Conservation (phyloP, 2,797 vertebrate genomes). For the Hydrophis major region DNA sequence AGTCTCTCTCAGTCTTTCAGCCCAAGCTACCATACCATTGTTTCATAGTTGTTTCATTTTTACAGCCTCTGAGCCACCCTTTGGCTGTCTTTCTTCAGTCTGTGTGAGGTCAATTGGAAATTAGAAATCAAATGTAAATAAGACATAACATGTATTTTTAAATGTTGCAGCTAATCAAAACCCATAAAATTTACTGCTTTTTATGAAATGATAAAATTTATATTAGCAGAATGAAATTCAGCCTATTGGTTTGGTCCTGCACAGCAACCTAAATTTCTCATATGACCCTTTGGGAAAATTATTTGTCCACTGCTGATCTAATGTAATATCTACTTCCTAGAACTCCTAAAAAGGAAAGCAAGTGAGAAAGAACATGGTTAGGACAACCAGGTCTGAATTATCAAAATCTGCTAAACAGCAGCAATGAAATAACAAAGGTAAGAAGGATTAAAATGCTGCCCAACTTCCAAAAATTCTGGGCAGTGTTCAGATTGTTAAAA, state of each 20-base stretch:
- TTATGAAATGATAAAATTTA: not conserved
- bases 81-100: not conserved
- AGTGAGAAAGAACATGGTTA: not conserved
- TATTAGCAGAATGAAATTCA: not conserved
- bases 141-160: not conserved
- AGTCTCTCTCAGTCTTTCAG: not conserved
- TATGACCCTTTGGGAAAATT: not conserved
- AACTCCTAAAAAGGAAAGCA: not conserved
- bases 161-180: not conserved
- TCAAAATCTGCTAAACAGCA: not conserved
- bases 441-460: not conserved
- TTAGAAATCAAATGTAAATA: not conserved
- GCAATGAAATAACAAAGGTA: not conserved
- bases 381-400: not conserved
- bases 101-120: not conserved
- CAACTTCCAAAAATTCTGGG: not conserved
- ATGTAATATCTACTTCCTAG: not conserved
- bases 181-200: not conserved
- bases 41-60: not conserved
- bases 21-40: not conserved
- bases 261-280: not conserved
- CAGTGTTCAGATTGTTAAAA: not conserved
- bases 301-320: not conserved
- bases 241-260: not conserved
- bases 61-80: not conserved